Base-by-base conservation (phyloP, 2,888 invertebrate genomes). In the Stegophylla sp. region DNA sequence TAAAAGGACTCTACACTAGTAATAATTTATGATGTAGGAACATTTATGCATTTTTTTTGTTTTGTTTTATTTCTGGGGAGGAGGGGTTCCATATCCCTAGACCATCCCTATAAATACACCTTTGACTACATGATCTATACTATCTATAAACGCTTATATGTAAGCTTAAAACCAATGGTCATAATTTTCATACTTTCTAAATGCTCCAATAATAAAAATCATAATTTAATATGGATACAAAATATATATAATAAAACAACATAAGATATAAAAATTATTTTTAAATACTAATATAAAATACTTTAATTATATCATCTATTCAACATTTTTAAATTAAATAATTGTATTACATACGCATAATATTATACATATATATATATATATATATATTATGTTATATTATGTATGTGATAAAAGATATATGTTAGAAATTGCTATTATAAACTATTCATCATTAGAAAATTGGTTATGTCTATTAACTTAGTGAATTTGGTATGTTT, bases 111-210 rank as follows among this genome's bases (percentile, higher is more conserved):
- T 9, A 20, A 51, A 63, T 23, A 51, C 15, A 48, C 28, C 26
- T 20, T 34, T 48, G 34, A 43, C 28, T 64, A 10, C 45, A 23
- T 51, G 1, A 41, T 10, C 5, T 41, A 51, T 41, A 41, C 20
- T 0, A 41, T 10, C 5, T 41, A 51, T 41, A 41, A 10, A 71
- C 28, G 53, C 41, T 53, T 51, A 53, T 7, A 66, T 12, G 26
- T n/a, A 64, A 51, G 13, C n/a, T 51, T 66, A 53, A 66, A 66
- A 66, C 26, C n/a, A 41, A 56, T 61, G 45, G 48, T 56, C 1
- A 56, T 64, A 12, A 51, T 41, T 0, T 66, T 66, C 1, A 56
- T 64, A 12, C 34, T 41, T 0, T 66, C 53, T 23, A 53, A 64
- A 75, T 13, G 64, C 20, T 53, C 23, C 41, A 75, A 23, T 34